Evolutionary conservation across 2,797 vertebrate species (phyloP), one percentile per base, ranked within the genome.

Genomic region (Dermochelys coriacea): DNA sequence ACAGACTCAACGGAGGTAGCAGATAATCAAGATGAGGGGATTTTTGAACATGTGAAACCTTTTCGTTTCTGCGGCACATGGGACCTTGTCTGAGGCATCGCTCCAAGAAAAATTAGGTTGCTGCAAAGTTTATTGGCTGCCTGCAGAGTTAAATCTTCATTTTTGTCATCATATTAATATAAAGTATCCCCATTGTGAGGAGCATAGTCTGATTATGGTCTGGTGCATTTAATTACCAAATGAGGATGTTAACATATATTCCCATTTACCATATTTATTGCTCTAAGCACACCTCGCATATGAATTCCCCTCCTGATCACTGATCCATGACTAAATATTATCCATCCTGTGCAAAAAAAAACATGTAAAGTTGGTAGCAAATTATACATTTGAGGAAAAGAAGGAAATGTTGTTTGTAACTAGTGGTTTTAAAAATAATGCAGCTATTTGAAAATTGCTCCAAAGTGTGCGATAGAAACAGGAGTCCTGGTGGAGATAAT

Each of bases 31-130:
- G 21, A n/a, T 1, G 0, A 0, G 0, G 8, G 23, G 0, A 0
- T 50, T 82, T 85, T 47, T 64, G 80, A 52, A 51, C 85, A 86
- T 37, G 45, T 71, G 31, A n/a, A 0, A 29, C 51, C 80, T 92
- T 88, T 91, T 78, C 25, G 83, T 82, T 93, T 95, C 90, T 88
- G 90, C 41, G 50, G 89, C 82, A 51, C 3, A 3, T 29, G 95
- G 95, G 90, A 87, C 90, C 87, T 93, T 93, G 92, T 87, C 93
- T 90, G 77, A 88, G 57, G 88, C 94, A 82, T 84, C 71, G 19
- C 59, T 82, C 51, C 4, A n/a, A 59, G 85, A 29, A 1, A 31
- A 59, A 86, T 79, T 14, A 90, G 34, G 75, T 80, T 94, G 88
- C 94, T 94, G 82, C 78, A 87, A 93, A 64, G 51, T n/a, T 78